Base-by-base conservation (phyloP, 2,797 vertebrate genomes). In the Rhinophrynus dorsalis region DNA sequence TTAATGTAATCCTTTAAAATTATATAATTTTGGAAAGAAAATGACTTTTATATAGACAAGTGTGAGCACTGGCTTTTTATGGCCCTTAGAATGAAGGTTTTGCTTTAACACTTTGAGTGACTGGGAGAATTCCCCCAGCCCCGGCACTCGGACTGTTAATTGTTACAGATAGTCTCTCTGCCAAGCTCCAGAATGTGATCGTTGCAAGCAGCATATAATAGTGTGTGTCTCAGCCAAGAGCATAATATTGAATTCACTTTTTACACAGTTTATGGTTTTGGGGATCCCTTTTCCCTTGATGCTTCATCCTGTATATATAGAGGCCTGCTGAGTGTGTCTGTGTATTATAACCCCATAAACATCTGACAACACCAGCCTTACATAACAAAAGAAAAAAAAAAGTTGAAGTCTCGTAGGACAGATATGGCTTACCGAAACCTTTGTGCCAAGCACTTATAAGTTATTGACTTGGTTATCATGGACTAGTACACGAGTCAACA, bases 391-490 rank as follows among this genome's bases (percentile, higher is more conserved):
- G n/a, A n/a, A n/a, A n/a, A n/a, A n/a, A n/a, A n/a, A n/a, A n/a
- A n/a, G n/a, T n/a, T n/a, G n/a, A n/a, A n/a, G n/a, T n/a, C n/a
- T n/a, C 9, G 1, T 10, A 18, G 10, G 12, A 8, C 17, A 18
- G 40, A 54, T 35, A 20, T 18, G 9, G 5, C 45, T 52, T 15
- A 44, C 48, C 13, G 13, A 38, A 33, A 30, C 11, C 38, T 38
- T 57, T 58, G 68, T 42, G 55, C 56, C 24, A 42, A 60, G 66
- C 68, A 64, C 68, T 71, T 71, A 64, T 50, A 56, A 63, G 24
- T 71, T 63, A 71, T 58, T 71, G 42, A 15, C 27, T n/a, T 45
- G 11, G 17, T 40, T 21, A 40, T 17, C 33, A 60, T 42, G 38
- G 27, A 30, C 3, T 48, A 30, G 9, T n/a, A n/a, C n/a, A n/a